phyloP scores from a whole-genome alignment of 2,113 vertebrate species.

The Dryoscopus gambensis region DNA sequence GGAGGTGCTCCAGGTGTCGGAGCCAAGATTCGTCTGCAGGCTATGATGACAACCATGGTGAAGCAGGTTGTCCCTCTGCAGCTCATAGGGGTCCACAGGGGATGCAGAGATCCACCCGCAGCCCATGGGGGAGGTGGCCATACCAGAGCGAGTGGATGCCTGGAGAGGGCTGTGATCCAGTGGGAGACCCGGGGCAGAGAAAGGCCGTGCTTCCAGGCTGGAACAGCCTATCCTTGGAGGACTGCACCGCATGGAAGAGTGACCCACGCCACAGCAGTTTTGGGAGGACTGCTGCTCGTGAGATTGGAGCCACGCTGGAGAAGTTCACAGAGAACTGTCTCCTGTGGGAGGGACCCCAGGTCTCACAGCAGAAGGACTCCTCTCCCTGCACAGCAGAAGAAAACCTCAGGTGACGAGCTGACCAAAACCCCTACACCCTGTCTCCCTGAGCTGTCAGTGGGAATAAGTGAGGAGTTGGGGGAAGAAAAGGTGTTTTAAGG shows the following conservation, averaged over 20 bases:
- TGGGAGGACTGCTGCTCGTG: background rate
- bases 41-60: background rate
- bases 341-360: background rate
- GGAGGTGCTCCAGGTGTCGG: background rate
- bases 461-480: background rate
- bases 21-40: background rate
- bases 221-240: background rate
- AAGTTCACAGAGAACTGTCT: background rate
- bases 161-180: background rate
- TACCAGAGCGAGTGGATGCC: fast-evolving
- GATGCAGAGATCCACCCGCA: background rate
- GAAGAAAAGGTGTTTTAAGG: background rate
- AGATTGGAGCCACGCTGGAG: background rate
- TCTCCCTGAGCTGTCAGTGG: too few species aligned
- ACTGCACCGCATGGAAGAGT: background rate
- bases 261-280: background rate
- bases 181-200: background rate
- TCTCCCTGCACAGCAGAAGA: background rate
- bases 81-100: background rate
- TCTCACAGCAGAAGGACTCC: background rate
- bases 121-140: background rate
- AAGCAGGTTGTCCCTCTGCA: background rate
- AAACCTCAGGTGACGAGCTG: background rate
- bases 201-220: background rate
- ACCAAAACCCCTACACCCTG: background rate